Percentiles rank a stretch among this genome's conserved stretches.
These are phyloP conservation scores for Venturia canescens DNA, from an alignment of 1,140 invertebrate genomes.

Conservation along the genomic window DNA sequence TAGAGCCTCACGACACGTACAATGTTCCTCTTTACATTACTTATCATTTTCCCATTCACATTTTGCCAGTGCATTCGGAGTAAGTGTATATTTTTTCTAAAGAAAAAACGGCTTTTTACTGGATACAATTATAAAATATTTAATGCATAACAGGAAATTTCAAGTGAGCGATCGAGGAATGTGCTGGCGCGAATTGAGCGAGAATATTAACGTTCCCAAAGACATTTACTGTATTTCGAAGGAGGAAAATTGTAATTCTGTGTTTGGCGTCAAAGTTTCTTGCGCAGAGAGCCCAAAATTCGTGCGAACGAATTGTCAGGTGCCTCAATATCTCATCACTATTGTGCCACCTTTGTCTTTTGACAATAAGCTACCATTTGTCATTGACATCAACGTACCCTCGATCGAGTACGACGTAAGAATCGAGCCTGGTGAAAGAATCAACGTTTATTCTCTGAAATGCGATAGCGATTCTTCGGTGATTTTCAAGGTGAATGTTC, in stretches of 20 bases:
- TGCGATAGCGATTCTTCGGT: constrained; percentile 79
- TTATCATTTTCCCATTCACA: constrained; percentile 87
- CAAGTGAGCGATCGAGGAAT: constrained; percentile 83
- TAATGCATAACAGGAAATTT: constrained; percentile 71
- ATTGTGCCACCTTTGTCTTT: constrained; percentile 85
- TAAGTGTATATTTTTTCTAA: constrained; percentile 71
- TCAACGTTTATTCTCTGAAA: constrained; percentile 82
- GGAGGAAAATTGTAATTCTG: constrained; percentile 76
- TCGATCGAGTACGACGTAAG: constrained; percentile 77
- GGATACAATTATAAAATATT: background rate
- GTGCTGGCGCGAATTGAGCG: constrained; percentile 89
- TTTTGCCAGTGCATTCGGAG: constrained; percentile 86
- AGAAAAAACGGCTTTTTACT: constrained; percentile 18
- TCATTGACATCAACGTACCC: constrained; percentile 79
- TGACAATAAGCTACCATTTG: constrained; percentile 87
- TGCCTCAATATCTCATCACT: constrained; percentile 86
- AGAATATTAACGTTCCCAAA: constrained; percentile 79
- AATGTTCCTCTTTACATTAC: constrained; percentile 88
- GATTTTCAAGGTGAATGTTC: constrained; percentile 78
- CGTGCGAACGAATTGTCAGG: constrained; percentile 62
- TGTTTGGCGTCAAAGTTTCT: constrained; percentile 81
- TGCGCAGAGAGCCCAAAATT: constrained; percentile 72
- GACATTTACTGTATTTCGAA: constrained; percentile 82
- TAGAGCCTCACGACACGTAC: constrained; percentile 85
- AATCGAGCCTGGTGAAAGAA: constrained; percentile 85